A percentile compares a stretch with the other conserved stretches of the same genome.
Evolutionary conservation across 2,888 invertebrate genomes (phyloP).

Genomic region (Acleris emargana): DNA sequence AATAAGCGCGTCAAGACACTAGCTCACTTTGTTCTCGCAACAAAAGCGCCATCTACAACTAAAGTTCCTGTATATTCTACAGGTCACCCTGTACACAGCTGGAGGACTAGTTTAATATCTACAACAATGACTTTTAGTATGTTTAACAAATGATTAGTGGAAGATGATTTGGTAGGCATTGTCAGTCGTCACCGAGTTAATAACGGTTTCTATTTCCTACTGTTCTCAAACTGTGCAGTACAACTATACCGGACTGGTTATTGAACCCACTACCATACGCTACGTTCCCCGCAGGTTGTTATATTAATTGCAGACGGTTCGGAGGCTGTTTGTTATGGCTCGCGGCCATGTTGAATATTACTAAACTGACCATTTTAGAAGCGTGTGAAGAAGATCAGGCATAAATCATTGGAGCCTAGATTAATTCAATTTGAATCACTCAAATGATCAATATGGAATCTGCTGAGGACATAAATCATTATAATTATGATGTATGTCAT

Average conservation of each 20-base stretch:
- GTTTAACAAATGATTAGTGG: too few species aligned
- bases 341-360: constrained; percentile 34
- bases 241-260: constrained; percentile 58
- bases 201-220: constrained; percentile 5
- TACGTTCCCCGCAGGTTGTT: constrained; percentile 43
- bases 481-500: too few species aligned
- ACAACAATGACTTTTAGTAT: too few species aligned
- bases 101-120: too few species aligned
- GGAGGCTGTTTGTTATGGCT: constrained; percentile 32
- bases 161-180: not conserved
- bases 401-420: constrained; percentile 23
- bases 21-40: too few species aligned
- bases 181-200: not conserved
- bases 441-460: not conserved
- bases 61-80: too few species aligned
- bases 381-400: constrained; percentile 17
- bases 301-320: constrained; percentile 41
- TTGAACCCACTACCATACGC: constrained; percentile 50
- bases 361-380: constrained; percentile 10
- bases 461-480: too few species aligned
- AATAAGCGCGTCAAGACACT: too few species aligned
- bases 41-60: too few species aligned
- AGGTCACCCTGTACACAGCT: too few species aligned
- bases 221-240: constrained; percentile 14
- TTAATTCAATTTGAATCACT: not conserved